Conservation (phyloP, 2,888 invertebrate species). For the Pachycephus smyrnensis region DNA sequence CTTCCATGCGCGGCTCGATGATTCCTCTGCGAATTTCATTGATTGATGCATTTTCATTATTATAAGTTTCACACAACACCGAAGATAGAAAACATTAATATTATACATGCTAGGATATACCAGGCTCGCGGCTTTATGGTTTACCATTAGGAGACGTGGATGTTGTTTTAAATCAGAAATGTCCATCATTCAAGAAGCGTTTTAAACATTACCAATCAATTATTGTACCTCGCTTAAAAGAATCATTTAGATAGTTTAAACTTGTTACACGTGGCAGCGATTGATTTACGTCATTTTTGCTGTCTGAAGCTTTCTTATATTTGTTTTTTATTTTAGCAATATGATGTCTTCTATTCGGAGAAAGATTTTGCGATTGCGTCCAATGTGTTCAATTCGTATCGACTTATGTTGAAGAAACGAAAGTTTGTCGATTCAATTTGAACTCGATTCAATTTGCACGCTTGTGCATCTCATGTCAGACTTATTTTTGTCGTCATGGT, state of each 20-base stretch:
- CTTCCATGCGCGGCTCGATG: constrained; percentile 72
- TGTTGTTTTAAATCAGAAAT: background rate
- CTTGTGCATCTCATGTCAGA: too few species aligned
- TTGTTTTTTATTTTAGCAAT: background rate
- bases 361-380: background rate
- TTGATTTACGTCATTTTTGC: background rate
- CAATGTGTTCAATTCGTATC: background rate
- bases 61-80: constrained; percentile 26
- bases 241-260: background rate
- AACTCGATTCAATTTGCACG: too few species aligned
- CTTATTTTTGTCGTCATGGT: background rate
- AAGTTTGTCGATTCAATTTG: background rate
- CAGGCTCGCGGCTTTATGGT: background rate
- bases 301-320: background rate
- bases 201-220: background rate
- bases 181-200: background rate
- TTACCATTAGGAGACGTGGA: background rate
- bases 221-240: too few species aligned
- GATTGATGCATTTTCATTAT: constrained; percentile 53
- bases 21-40: constrained; percentile 69
- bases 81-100: constrained; percentile 15
- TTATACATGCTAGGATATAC: constrained; percentile 7
- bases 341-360: background rate
- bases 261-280: background rate
- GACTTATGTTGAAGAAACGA: background rate